These are phyloP conservation scores for Hypena proboscidalis DNA, from an alignment of 2,888 invertebrate species.

Conservation along the genomic window DNA sequence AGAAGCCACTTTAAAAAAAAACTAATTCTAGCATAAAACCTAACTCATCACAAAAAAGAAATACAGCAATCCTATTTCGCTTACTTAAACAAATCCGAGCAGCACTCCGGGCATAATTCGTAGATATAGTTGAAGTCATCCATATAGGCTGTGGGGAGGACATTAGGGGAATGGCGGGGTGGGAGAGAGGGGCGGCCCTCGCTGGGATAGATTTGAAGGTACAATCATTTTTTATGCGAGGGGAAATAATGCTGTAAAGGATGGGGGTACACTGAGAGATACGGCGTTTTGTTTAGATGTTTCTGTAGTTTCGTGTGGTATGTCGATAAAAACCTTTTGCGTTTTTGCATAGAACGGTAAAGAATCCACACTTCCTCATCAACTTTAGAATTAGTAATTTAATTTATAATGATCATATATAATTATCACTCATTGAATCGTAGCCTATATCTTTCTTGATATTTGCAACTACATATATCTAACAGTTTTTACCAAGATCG, in stretches of 20 bases:
- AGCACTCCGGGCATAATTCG: conserved; percentile 47
- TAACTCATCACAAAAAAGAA: neutral
- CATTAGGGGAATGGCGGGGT: conserved; percentile 46
- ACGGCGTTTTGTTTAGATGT: neutral
- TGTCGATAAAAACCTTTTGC: too few relatives aligned
- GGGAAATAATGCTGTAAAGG: conserved; percentile 65
- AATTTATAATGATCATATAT: too few relatives aligned
- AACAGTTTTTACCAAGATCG: too few relatives aligned
- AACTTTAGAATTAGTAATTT: too few relatives aligned
- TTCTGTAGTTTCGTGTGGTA: too few relatives aligned
- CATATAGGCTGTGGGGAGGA: conserved; percentile 58
- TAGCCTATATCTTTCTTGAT: too few relatives aligned
- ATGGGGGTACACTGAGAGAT: conserved; percentile 45
- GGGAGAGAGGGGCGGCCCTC: conserved; percentile 68
- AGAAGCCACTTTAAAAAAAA: too few relatives aligned
- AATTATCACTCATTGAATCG: too few relatives aligned
- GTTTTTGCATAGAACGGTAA: too few relatives aligned
- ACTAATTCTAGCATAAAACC: too few relatives aligned
- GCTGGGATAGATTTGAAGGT: conserved; percentile 84
- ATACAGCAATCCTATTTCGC: conserved; percentile 8
- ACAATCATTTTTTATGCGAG: conserved; percentile 85
- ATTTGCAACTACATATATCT: too few relatives aligned
- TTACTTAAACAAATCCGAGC: conserved; percentile 26
- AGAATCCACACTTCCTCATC: too few relatives aligned
- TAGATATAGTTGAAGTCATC: conserved; percentile 62